phyloP scores from a whole-genome alignment of 2,797 vertebrate species.

The Pogoniulus pusillus region DNA sequence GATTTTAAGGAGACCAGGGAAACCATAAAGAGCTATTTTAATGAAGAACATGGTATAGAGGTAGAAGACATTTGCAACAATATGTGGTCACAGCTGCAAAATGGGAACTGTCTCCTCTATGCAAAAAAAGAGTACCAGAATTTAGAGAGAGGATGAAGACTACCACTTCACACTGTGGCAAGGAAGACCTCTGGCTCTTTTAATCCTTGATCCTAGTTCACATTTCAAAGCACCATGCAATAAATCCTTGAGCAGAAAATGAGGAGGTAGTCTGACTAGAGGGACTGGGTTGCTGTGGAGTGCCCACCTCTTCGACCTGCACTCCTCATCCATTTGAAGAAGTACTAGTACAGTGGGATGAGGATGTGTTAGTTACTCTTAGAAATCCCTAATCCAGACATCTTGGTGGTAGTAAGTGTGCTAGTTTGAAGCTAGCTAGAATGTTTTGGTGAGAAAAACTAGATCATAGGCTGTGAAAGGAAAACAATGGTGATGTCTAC shows the following conservation, averaged over 20 bases:
- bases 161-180: background rate
- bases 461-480: too few relatives aligned
- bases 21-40: background rate
- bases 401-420: background rate
- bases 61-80: background rate
- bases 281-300: fast-evolving
- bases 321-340: background rate
- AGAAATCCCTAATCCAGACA: background rate
- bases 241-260: background rate
- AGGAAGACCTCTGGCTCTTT: background rate
- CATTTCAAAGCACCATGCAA: fast-evolving
- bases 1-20: background rate
- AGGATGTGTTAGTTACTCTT: background rate
- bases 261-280: background rate
- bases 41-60: fast-evolving
- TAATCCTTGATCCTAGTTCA: background rate
- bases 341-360: background rate
- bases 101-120: background rate
- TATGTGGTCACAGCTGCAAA: background rate
- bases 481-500: too few relatives aligned
- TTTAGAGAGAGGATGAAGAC: background rate
- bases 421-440: too few relatives aligned
- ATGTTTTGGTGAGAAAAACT: too few relatives aligned
- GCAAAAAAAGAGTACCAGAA: background rate
- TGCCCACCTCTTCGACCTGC: background rate